Evolutionary conservation across 2,797 vertebrate genomes (phyloP), one percentile per base, ranked within the genome.

Genomic region (Hirundo rustica): DNA sequence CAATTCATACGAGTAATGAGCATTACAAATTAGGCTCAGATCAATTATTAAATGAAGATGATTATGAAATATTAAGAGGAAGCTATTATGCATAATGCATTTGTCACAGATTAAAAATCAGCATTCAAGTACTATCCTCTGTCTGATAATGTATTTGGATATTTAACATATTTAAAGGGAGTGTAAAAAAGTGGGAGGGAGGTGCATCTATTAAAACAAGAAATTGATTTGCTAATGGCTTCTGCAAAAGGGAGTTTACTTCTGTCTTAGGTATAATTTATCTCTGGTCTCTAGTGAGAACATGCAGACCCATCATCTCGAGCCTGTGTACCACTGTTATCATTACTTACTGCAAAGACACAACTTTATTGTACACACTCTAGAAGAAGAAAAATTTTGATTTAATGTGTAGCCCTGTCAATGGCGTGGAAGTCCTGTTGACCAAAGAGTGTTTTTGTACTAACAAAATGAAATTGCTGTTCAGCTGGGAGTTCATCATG

Each of bases 51-150:
- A 96, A 81, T 88, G 66, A 86, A 75, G 76, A 62, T 47, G 34
- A 94, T 91, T 89, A 95, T 86, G 79, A 95, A 96, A 92, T 90
- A 95, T 96, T 96, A 94, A 93, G 62, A 74, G 29, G 80, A 94
- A 75, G 40, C 11, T 72, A 89, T 92, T 95, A 89, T 71, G 40
- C 72, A 93, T 83, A 85, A 96, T 66, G 66, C 30, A 94, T 94
- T 90, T 92, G 60, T 77, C 85, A 84, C 58, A 88, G 76, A 92
- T 93, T 74, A 88, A 95, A 93, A 93, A 87, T 51, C 5, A 4
- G 6, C 77, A 87, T 94, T 81, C 22, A 21, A 66, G 7, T 45
- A 62, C 60, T 86, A 86, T 32, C 14, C 14, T 71, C 36, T 79
- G 38, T 12, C 53, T 85, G 53, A 79, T 93, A 88, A 86, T 36